phyloP scores from a whole-genome alignment of 30 jellyfish, hydroid and myxozoan genomes.

The Aurelia aurita region DNA sequence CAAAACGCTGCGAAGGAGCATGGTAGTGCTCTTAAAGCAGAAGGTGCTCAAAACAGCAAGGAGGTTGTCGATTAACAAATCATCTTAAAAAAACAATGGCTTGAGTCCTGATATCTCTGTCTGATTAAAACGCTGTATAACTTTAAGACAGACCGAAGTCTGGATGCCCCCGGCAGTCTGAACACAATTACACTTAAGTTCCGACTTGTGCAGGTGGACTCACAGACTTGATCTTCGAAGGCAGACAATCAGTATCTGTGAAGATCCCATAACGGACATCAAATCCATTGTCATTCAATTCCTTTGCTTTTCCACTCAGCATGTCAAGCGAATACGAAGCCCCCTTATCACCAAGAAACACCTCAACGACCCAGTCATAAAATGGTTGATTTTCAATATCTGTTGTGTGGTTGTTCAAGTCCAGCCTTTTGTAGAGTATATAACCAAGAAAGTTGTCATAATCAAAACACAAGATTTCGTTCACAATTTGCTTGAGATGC shows the following conservation, averaged over 20 bases:
- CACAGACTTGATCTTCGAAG: neutral
- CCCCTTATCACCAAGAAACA: slow-evolving; percentile 3
- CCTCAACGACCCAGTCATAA: slow-evolving; percentile 59
- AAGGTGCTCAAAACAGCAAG: too few relatives aligned
- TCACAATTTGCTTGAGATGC: slow-evolving; percentile 19
- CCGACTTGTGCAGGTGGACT: slow-evolving; percentile 4
- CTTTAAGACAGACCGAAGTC: too few relatives aligned
- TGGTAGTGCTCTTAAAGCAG: too few relatives aligned
- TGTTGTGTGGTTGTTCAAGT: neutral
- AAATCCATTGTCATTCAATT: neutral
- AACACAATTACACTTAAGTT: neutral
- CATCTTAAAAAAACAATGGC: too few relatives aligned
- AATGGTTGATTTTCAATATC: neutral
- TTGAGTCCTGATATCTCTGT: too few relatives aligned
- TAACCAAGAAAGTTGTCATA: slow-evolving; percentile 50
- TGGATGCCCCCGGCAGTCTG: neutral
- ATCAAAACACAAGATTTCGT: slow-evolving; percentile 44
- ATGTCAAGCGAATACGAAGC: neutral
- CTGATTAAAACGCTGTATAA: too few relatives aligned
- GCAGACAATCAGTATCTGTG: slow-evolving; percentile 12
- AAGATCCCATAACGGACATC: slow-evolving; percentile 49
- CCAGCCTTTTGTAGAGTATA: slow-evolving; percentile 42
- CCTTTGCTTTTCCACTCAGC: neutral
- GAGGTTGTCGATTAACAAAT: too few relatives aligned
- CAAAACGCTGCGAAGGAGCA: too few relatives aligned